phyloP scores from a whole-genome alignment of 2,797 vertebrate genomes.

The Phataginus tetradactyla region DNA sequence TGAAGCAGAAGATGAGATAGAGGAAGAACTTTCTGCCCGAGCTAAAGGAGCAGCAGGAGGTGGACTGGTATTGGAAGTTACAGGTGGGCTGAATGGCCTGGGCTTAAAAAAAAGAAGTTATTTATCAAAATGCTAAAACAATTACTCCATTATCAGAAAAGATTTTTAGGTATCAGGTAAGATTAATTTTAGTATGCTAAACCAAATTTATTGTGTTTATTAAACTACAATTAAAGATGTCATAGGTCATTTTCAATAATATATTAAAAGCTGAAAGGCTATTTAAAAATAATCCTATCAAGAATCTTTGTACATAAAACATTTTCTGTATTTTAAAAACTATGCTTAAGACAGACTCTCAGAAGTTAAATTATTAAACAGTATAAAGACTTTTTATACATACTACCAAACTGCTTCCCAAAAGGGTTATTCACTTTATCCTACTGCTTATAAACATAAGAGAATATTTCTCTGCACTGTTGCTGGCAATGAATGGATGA shows the following conservation, averaged over 20 bases:
- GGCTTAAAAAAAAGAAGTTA: constrained; percentile 88
- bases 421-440: constrained; percentile 2
- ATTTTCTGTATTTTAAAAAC: constrained; percentile 42
- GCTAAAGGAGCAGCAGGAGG: constrained; percentile 94
- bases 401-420: constrained; percentile 44
- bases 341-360: background rate
- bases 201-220: constrained; percentile 35
- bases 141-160: constrained; percentile 6
- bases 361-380: constrained; percentile 44
- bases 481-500: constrained; percentile 7
- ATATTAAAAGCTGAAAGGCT: background rate
- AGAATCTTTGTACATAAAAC: constrained; percentile 3
- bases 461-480: constrained; percentile 35
- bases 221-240: constrained; percentile 25
- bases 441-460: background rate
- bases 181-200: constrained; percentile 46
- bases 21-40: constrained; percentile 97
- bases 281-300: constrained; percentile 45
- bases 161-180: background rate
- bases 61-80: constrained; percentile 93
- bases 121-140: constrained; percentile 66
- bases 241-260: constrained; percentile 25
- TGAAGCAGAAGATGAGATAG: constrained; percentile 96
- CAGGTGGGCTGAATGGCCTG: constrained; percentile 95
- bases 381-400: constrained; percentile 8